Evolutionary conservation across 2,888 invertebrate species (phyloP).

Genomic region (Abscondita cerata): DNA sequence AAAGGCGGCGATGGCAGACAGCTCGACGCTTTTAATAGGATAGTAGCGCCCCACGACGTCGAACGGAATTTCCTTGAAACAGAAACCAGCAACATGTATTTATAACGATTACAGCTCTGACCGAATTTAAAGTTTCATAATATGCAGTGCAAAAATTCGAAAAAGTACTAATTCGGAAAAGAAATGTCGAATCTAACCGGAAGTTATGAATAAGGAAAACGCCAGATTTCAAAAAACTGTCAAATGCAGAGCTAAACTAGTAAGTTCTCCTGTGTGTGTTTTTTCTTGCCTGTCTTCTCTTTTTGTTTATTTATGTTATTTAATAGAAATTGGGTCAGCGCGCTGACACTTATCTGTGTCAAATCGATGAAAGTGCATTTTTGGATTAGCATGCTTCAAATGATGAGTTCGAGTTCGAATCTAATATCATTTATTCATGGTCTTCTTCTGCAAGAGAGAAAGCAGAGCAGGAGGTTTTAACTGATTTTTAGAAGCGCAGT

Average conservation of each 20-base stretch:
- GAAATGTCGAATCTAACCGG: too few species aligned
- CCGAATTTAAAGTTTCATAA: constrained; percentile 18
- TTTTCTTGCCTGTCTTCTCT: neutral
- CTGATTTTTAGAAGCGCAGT: constrained; percentile 26
- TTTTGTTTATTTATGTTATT: too few species aligned
- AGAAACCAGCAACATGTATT: constrained; percentile 37
- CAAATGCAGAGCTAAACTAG: constrained; percentile 46
- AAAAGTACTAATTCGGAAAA: too few species aligned
- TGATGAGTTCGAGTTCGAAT: too few species aligned
- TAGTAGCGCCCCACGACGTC: constrained; percentile 41
- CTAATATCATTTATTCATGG: constrained; percentile 16
- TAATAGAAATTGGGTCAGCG: constrained; percentile 12
- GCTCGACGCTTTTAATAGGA: constrained; percentile 35
- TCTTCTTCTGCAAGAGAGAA: constrained; percentile 22
- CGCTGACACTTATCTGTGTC: neutral
- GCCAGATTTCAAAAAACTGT: constrained; percentile 41
- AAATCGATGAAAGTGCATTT: neutral
- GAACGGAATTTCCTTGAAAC: constrained; percentile 30
- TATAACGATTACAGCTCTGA: constrained; percentile 35
- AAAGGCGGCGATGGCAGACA: constrained; percentile 29
- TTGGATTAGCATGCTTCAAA: too few species aligned
- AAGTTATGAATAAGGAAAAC: constrained; percentile 31
- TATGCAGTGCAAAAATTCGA: neutral
- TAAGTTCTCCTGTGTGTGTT: constrained; percentile 40
- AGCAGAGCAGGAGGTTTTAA: constrained; percentile 28